These are phyloP conservation scores for Hylaeus anthracinus DNA, from an alignment of 1,140 invertebrate species.

Conservation along the genomic window DNA sequence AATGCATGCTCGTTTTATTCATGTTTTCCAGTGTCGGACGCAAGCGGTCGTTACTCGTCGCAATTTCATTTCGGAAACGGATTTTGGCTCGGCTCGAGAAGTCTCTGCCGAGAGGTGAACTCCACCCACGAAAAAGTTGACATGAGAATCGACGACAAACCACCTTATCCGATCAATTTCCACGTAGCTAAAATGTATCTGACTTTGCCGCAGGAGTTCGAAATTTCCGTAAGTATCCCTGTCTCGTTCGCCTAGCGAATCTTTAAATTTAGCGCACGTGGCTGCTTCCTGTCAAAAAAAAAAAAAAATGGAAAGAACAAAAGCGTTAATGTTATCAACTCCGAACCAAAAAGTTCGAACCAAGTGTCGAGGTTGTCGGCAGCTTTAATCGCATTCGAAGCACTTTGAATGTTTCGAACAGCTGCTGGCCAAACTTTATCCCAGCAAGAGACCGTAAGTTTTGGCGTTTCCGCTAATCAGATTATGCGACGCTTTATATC, in stretches of 20 bases:
- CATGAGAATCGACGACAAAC: slow-evolving; percentile 74
- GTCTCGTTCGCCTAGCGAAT: too few species aligned
- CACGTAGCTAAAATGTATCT: slow-evolving; percentile 85
- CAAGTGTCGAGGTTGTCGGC: too few species aligned
- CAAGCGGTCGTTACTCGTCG: slow-evolving; percentile 90
- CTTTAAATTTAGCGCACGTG: too few species aligned
- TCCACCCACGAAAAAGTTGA: slow-evolving; percentile 53
- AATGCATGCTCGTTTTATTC: not conserved
- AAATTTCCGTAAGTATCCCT: slow-evolving; percentile 82
- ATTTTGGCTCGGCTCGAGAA: slow-evolving; percentile 89
- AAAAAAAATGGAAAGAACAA: too few species aligned
- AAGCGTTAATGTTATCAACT: too few species aligned
- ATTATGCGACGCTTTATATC: slow-evolving; percentile 8
- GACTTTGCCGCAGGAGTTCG: slow-evolving; percentile 82
- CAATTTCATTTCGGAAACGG: slow-evolving; percentile 91
- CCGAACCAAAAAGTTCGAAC: too few species aligned
- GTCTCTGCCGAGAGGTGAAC: slow-evolving; percentile 84
- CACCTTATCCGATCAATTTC: slow-evolving; percentile 84
- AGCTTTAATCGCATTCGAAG: not conserved
- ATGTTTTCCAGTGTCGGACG: slow-evolving; percentile 87
- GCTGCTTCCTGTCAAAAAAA: too few species aligned
- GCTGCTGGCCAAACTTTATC: slow-evolving; percentile 10
- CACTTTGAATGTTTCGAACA: not conserved
- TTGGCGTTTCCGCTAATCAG: slow-evolving; percentile 27
- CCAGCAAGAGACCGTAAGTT: slow-evolving; percentile 21